Conservation (phyloP, 2,113 vertebrate genomes). For the Tetrax tetrax region DNA sequence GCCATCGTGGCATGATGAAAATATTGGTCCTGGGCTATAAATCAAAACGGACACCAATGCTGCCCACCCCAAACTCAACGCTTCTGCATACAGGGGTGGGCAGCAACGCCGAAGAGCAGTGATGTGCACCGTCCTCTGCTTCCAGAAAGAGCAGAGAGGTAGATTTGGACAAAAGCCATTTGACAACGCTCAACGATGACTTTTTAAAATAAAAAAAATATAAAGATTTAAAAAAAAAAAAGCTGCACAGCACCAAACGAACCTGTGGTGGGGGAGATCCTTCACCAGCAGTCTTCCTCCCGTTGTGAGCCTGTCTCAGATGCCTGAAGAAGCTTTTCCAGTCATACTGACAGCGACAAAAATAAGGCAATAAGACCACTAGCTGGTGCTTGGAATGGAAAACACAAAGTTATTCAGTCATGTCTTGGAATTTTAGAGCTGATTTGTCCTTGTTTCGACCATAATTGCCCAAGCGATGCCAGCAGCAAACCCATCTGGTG, state of each 20-base stretch:
- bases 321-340: not conserved
- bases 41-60: accelerated
- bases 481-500: not conserved
- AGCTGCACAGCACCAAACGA: accelerated
- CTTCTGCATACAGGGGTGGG: not conserved
- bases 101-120: not conserved
- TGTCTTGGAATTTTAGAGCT: not conserved
- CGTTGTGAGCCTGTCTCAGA: not conserved
- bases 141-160: not conserved
- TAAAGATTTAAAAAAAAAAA: not conserved
- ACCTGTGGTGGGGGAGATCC: not conserved
- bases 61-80: not conserved
- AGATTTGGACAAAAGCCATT: not conserved
- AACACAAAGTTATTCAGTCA: not conserved
- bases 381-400: not conserved
- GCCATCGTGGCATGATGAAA: not conserved
- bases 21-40: not conserved
- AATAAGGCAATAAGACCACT: not conserved
- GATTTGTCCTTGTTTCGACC: not conserved
- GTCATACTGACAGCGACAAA: not conserved
- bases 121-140: not conserved
- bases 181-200: not conserved
- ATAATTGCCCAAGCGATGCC: not conserved
- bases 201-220: no score
- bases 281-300: not conserved